Percentiles rank a stretch among this genome's conserved stretches.
Conservation (phyloP, 2,113 vertebrate species). For the Dendropsophus ebraccatus region DNA sequence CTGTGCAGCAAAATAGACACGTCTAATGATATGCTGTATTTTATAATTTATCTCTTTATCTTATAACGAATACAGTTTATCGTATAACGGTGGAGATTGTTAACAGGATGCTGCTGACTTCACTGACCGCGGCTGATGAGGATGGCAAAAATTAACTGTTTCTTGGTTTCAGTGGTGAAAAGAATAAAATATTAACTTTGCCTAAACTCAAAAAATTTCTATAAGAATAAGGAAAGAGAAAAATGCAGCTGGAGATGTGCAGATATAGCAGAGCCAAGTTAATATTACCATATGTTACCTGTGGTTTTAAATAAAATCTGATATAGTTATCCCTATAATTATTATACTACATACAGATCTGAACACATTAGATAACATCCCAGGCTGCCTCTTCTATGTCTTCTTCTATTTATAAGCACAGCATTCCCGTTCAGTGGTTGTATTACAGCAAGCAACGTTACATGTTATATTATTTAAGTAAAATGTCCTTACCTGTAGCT, state of each 20-base stretch:
- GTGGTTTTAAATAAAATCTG: too few relatives aligned
- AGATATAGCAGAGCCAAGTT: neutral
- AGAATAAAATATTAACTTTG: neutral
- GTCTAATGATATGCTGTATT: neutral
- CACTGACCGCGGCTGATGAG: neutral
- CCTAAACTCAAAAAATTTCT: neutral
- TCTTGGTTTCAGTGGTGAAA: neutral
- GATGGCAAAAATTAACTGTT: neutral
- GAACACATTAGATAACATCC: neutral
- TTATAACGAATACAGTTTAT: neutral
- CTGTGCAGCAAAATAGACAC: neutral
- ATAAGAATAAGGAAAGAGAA: too few relatives aligned
- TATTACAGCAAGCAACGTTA: neutral
- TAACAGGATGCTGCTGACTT: neutral
- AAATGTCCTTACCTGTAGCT: slow-evolving; percentile 9
- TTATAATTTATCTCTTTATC: neutral
- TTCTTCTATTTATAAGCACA: neutral
- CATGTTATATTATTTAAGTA: neutral
- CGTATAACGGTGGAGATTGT: neutral
- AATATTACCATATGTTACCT: neutral
- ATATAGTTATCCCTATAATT: too few relatives aligned
- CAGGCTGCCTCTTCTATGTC: neutral
- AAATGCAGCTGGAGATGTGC: neutral
- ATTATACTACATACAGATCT: neutral
- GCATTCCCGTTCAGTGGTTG: neutral